Base-by-base conservation (phyloP, 1,140 invertebrate genomes). In the Diuraphis noxia region DNA sequence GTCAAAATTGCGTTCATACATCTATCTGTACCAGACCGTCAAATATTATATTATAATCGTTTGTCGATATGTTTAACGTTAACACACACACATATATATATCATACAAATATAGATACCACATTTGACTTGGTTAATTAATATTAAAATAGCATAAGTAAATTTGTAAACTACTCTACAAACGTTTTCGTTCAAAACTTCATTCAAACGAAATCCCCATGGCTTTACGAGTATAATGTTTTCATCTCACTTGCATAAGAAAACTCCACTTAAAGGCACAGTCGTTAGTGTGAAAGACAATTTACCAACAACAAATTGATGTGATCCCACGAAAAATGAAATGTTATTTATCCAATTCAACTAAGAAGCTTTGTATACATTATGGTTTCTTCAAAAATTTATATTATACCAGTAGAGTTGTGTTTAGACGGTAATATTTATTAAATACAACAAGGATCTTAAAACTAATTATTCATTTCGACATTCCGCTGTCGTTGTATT, bases 141-240 rank as follows among this genome's bases (percentile, higher is more conserved):
- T 43, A 43, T 84, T 84, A 84, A 84, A 43, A 84, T 84, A 34
- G 41, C 34, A 84, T 84, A 84, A 84, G 82, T 38, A 43, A 84
- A 84, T 84, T 43, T 43, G 30, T 84, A 84, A 86, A 49, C 84
- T 86, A 49, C 43, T 49, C 43, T 49, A 49, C 84, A 86, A 86
- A 86, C 43, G 84, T 49, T 86, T 86, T 49, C n/a, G 21, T 23
- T 49, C 23, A 86, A 86, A 86, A 86, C 41, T 86, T 86, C 34
- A 86, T 86, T 49, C 41, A 86, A 86, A 34, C 43, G 10, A 86
- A 86, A 86, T 46, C 84, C 43, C 84, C 36, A 49, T 86, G 84
- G 43, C 2, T 49, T 86, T 86, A 36, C 8, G 46, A 86, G n/a
- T 86, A 23, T 36, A 86, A 86, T 86, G 43, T 86, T 46, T 49